Conservation (phyloP, 2,113 vertebrate genomes). For the Hippopotamus amphibius region DNA sequence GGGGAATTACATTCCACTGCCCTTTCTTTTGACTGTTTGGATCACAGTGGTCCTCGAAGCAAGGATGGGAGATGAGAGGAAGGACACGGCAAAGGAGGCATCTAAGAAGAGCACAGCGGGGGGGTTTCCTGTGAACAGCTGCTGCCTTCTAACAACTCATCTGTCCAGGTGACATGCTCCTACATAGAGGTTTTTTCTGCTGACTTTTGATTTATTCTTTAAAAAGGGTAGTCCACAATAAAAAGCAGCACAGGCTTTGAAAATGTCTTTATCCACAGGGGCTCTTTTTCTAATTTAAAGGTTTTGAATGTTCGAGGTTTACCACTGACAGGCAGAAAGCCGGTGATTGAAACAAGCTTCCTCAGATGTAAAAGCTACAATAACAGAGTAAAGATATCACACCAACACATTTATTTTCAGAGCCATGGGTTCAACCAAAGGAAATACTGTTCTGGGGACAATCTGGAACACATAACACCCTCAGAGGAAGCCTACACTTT, state of each 20-base stretch:
- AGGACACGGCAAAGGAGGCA: neutral
- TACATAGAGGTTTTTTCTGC: slow-evolving; percentile 32
- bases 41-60: neutral
- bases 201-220: slow-evolving; percentile 59
- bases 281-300: slow-evolving; percentile 56
- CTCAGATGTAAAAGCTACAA: slow-evolving; percentile 74
- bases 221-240: slow-evolving; percentile 24
- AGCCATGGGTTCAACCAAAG: slow-evolving; percentile 75
- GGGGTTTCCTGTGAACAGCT: neutral
- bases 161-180: neutral
- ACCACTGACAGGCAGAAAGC: slow-evolving; percentile 70
- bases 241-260: slow-evolving; percentile 30
- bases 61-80: neutral
- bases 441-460: slow-evolving; percentile 72
- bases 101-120: neutral
- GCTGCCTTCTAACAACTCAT: neutral
- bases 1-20: neutral
- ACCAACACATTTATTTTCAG: slow-evolving; percentile 72
- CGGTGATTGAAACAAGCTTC: slow-evolving; percentile 42
- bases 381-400: slow-evolving; percentile 62
- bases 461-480: slow-evolving; percentile 77
- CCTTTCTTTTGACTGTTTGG: neutral
- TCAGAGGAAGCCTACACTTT: slow-evolving; percentile 78
- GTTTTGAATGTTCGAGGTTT: slow-evolving; percentile 74
- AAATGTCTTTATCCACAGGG: slow-evolving; percentile 53